Conservation (phyloP, 2,888 invertebrate genomes). For the Terebella lapidaria region DNA sequence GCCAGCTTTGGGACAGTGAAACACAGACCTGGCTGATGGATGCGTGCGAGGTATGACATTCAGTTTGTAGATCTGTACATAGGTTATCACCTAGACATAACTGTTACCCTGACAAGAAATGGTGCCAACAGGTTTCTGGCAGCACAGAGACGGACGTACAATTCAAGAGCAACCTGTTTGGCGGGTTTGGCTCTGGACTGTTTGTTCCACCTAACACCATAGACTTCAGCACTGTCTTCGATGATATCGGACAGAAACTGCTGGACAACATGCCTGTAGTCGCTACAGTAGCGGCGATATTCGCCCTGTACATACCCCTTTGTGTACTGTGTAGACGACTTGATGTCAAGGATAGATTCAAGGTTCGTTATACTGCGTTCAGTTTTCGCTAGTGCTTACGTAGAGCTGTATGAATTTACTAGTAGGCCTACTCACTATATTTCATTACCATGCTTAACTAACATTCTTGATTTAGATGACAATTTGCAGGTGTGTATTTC, state of each 20-base stretch:
- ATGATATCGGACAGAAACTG: constrained; percentile 26
- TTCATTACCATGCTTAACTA: no score
- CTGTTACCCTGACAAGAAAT: no score
- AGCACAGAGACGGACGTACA: constrained; percentile 4
- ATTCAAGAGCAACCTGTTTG: constrained; percentile 35
- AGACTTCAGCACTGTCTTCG: constrained; percentile 31
- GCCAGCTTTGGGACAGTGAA: not conserved
- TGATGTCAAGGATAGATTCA: constrained; percentile 8
- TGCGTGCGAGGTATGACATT: not conserved
- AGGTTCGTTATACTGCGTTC: constrained; percentile 7
- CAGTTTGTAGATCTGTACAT: no score
- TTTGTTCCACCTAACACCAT: constrained; percentile 30
- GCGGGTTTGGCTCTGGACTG: constrained; percentile 30
- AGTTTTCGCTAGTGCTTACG: no score
- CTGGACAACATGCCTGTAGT: constrained; percentile 29
- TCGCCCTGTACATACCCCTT: constrained; percentile 14
- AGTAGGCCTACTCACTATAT: no score
- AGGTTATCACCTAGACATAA: no score
- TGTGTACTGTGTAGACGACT: not conserved
- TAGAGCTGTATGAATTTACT: no score
- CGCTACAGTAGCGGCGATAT: constrained; percentile 20
- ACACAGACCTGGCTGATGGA: not conserved
- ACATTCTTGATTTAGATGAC: no score
- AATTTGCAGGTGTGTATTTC: no score
- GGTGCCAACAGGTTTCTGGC: not conserved